Conservation (phyloP, 2,797 vertebrate species). For the Taenioides sp. region DNA sequence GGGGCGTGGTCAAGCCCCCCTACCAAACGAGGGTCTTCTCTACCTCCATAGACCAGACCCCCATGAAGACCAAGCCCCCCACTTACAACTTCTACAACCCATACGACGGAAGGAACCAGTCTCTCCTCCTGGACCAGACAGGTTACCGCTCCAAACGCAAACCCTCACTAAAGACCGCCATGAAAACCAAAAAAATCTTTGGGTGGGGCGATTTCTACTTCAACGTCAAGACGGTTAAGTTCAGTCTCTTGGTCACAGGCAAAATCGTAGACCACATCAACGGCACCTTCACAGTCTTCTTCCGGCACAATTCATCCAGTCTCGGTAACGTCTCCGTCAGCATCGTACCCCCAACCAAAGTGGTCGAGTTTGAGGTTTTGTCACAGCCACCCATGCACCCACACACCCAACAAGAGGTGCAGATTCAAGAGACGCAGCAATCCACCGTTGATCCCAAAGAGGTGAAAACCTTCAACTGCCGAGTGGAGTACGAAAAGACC, state of each 20-base stretch:
- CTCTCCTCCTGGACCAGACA: slow-evolving; percentile 77
- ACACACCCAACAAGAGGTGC: slow-evolving; percentile 71
- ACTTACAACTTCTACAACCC: slow-evolving; percentile 76
- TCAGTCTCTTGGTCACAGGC: slow-evolving; percentile 93
- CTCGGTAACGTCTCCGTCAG: slow-evolving; percentile 94
- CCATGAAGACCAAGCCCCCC: slow-evolving; percentile 77
- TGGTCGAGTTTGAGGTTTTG: slow-evolving; percentile 91
- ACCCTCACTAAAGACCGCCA: slow-evolving; percentile 84
- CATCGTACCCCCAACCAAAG: slow-evolving; percentile 93
- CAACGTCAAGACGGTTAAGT: slow-evolving; percentile 92
- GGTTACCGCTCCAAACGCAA: slow-evolving; percentile 86
- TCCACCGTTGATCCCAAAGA: slow-evolving; percentile 88
- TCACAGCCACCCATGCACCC: slow-evolving; percentile 76
- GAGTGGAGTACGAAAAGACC: slow-evolving; percentile 95
- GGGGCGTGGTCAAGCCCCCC: slow-evolving; percentile 77
- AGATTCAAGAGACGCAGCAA: slow-evolving; percentile 80
- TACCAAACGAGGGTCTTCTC: slow-evolving; percentile 79
- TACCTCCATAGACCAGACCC: slow-evolving; percentile 69
- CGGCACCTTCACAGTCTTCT: slow-evolving; percentile 96
- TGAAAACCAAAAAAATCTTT: slow-evolving; percentile 93
- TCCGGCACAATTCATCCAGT: slow-evolving; percentile 97
- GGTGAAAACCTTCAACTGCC: slow-evolving; percentile 91
- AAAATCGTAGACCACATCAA: slow-evolving; percentile 98
- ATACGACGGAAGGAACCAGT: slow-evolving; percentile 88
- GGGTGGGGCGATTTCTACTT: slow-evolving; percentile 99